Base-by-base conservation (phyloP, 2,113 vertebrate genomes). In the Oryzias javanicus region DNA sequence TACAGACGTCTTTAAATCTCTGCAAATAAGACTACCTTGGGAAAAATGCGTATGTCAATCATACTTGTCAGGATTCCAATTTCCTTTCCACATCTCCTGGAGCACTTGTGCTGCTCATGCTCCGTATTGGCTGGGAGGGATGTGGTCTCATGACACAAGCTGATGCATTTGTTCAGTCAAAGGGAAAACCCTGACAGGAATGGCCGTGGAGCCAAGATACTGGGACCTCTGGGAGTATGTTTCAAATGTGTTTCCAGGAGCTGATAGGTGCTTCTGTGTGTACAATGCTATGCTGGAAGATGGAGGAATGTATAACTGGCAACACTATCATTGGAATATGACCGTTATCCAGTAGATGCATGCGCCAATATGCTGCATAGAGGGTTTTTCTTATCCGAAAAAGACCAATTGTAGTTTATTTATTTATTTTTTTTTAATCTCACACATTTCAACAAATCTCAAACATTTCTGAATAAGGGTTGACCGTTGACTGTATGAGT, bases 61-160 rank as follows among this genome's bases (percentile, higher is more conserved):
- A 85, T 79, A 78, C 83, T 83, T 85, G 85, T 89, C 87, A 86
- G 79, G 69, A 86, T 90, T 86, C 85, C 81, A 88, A 86, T 88
- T 88, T 87, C 81, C 83, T 70, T 64, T 83, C 65, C 76, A 77
- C 71, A 61, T 88, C 82, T 83, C 71, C 82, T 64, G 60, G 56
- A 83, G 74, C 81, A 77, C 69, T 76, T 60, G 60, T 14, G 42
- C 79, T 51, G 68, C 64, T 64, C 48, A 25, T 55, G 55, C 68
- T 83, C 58, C 67, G 79, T 66, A 85, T 80, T 79, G 67, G 76
- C 74, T 80, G 78, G 60, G 65, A 84, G 80, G 70, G 35, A 86
- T 70, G 60, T 67, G 80, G 83, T 85, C 88, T 85, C 82, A 78
- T 80, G 84, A 81, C 83, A 82, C 66, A 53, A 82, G 79, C 82